Evolutionary conservation across 1,140 invertebrate genomes (phyloP).

Genomic region (Papilio aristodemus): DNA sequence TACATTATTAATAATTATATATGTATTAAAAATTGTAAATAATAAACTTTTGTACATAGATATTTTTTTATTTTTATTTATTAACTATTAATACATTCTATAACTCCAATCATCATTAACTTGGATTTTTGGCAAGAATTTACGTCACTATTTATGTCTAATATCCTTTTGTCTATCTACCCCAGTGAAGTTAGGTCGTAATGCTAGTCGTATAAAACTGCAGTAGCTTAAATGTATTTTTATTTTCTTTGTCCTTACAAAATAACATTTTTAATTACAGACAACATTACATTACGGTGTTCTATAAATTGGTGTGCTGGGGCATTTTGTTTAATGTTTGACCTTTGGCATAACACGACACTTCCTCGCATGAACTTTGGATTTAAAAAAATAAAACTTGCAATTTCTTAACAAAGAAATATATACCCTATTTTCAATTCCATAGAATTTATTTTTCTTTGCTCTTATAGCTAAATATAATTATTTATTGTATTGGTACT

Average conservation of each 20-base stretch:
- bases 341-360: conserved; percentile 32
- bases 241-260: conserved; percentile 5
- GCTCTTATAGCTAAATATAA: not conserved
- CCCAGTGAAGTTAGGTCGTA: too few relatives aligned
- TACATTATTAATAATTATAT: too few relatives aligned
- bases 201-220: not conserved
- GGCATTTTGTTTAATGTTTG: conserved; percentile 21
- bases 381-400: conserved; percentile 14
- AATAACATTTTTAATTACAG: conserved; percentile 2
- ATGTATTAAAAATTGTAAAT: conserved; percentile 8
- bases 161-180: too few relatives aligned
- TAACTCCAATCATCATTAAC: too few relatives aligned
- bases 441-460: not conserved
- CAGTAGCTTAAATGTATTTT: conserved; percentile 1
- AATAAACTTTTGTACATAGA: conserved; percentile 8
- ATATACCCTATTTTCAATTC: not conserved
- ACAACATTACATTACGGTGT: conserved; percentile 6
- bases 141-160: too few relatives aligned
- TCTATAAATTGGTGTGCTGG: not conserved
- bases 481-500: not conserved
- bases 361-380: conserved; percentile 27
- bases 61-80: not conserved
- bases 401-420: too few relatives aligned
- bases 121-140: too few relatives aligned
- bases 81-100: too few relatives aligned